Evolutionary conservation across 35 echinoderm and acorn worm genomes (phyloP).

Genomic region (Heliocidaris tuberculata): DNA sequence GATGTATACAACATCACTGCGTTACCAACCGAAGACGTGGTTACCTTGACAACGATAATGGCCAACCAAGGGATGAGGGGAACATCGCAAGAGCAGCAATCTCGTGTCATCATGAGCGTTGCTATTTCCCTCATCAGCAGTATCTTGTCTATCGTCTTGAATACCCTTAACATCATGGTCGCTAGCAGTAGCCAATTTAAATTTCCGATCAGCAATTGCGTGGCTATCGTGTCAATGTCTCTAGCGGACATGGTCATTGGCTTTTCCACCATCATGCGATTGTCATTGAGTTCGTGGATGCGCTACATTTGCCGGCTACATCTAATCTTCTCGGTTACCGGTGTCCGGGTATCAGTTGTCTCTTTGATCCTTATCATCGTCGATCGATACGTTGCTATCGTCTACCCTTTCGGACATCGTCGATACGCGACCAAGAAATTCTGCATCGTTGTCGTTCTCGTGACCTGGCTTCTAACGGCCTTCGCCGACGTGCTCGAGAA

Average conservation of each 20-base stretch:
- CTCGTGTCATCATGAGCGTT: background rate
- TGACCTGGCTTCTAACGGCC: background rate
- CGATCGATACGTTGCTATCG: conserved; percentile 41
- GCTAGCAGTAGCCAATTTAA: background rate
- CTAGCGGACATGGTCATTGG: background rate
- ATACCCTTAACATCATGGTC: conserved; percentile 26
- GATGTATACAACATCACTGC: background rate
- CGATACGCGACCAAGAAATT: background rate
- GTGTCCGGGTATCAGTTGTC: conserved; percentile 1
- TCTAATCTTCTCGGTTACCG: background rate
- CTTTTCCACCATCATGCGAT: background rate
- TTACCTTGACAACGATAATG: background rate
- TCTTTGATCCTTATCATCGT: conserved; percentile 30
- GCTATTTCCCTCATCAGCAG: background rate
- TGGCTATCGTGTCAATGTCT: conserved; percentile 21
- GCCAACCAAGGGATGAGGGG: background rate
- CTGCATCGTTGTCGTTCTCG: background rate
- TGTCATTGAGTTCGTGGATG: background rate
- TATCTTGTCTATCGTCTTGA: background rate
- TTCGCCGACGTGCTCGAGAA: background rate
- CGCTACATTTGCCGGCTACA: background rate
- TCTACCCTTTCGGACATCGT: background rate
- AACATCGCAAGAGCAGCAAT: background rate
- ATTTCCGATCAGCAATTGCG: background rate
- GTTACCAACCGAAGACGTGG: background rate